Base-by-base conservation (phyloP, 2,113 vertebrate genomes). In the Anoplopoma fimbria region DNA sequence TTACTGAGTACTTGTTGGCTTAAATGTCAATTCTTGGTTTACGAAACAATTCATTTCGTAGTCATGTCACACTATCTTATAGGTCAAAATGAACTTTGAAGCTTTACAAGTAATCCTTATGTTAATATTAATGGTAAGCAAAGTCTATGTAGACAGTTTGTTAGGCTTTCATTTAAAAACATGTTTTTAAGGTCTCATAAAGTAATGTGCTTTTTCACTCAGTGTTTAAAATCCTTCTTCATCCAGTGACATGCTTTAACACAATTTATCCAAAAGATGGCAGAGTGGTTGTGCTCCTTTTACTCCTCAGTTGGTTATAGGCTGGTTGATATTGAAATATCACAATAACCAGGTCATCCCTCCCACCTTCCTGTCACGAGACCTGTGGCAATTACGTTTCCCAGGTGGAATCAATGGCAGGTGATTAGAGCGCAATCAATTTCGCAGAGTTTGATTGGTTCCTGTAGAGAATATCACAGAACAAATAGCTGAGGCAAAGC, bases 371-470 rank as follows among this genome's bases (percentile, higher is more conserved):
- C 4, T 42, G 2, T 21, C 27, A 27, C 4, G 6, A 29, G 5
- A 21, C 31, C 69, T n/a, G 55, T 14, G 25, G 6, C 21, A 23
- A 13, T 5, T 7, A 13, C 15, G 2, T 31, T 4, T 12, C 36
- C 21, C 88, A 90, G 83, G 71, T 91, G 91, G 0, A 81, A 36
- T 19, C 9, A 77, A 72, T 89, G 0, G 0, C 7, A 13, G 2
- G 0, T 81, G 6, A 91, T 87, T 57, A 34, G 29, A 23, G 19
- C 4, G 9, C 36, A 31, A 38, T 63, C 40, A 47, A 31, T 25
- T 4, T 21, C 0, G 13, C 42, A 0, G 15, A 34, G 17, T 72
- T 2, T 88, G 83, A 92, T 90, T 92, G 82, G 88, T 14, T 61
- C 70, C 2, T 12, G 47, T 19, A 21, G 12, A 62, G 21, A 6